Evolutionary conservation across 2,797 vertebrate species (phyloP), one percentile per base, ranked within the genome.

Genomic region (Tokudaia muenninki): DNA sequence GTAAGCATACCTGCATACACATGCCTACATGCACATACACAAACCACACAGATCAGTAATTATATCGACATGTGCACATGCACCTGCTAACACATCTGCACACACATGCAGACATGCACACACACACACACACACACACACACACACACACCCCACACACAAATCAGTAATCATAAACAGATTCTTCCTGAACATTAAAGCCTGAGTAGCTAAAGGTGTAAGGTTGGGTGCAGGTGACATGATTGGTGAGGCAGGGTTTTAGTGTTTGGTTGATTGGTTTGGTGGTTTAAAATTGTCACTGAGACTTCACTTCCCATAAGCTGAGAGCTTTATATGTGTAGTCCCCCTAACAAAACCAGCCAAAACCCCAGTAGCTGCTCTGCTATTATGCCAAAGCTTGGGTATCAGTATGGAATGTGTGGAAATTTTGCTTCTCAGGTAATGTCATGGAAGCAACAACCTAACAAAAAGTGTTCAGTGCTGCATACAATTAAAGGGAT

Each of bases 161-260:
- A n/a, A 47, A 12, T n/a, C 17, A 10, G 5, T 59, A 44, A 17
- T 1, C 50, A 8, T 21, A 37, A 50, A 47, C 6, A 11, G 19
- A 61, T 29, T 72, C 50, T 59, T 26, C 4, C 6, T 34, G 37
- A 37, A 63, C 88, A 21, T 3, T 29, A 26, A 24, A 70, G 34
- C 1, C 0, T 41, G 19, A 0, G 17, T 0, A 24, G 47, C 1
- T 14, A 4, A 59, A 65, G 1, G 31, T 3, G 0, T 7, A 2
- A 1, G 1, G 61, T 26, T 57, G 12, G 22, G 41, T 22, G 4
- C 47, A 17, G 12, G 17, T 57, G 24, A 8, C 1, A 9, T 11
- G 2, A 41, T 31, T 10, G 4, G 52, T 80, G 16, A 47, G 29
- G 17, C 65, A 72, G n/a, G 50, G 14, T 70, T 91, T 78, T 22